Conservation (phyloP, 1,140 invertebrate genomes). For the Popillia japonica region DNA sequence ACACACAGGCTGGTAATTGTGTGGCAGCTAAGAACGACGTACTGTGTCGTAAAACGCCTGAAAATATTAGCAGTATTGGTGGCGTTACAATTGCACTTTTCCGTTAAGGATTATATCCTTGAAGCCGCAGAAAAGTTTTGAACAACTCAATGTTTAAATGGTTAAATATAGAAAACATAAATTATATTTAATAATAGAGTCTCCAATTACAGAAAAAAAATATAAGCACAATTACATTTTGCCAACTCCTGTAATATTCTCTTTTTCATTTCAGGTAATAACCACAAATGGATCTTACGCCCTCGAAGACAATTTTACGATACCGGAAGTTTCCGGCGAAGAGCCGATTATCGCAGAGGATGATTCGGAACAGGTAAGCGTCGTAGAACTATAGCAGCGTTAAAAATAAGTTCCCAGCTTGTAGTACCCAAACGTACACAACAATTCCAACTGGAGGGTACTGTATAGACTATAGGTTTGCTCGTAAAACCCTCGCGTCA, state of each 20-base stretch:
- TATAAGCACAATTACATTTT: conserved; percentile 9
- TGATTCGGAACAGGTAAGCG: conserved; percentile 48
- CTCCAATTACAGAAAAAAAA: background rate
- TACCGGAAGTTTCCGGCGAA: conserved; percentile 42
- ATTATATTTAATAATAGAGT: no score
- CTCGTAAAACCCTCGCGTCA: conserved; percentile 20
- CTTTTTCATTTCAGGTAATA: conserved; percentile 47
- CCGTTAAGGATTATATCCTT: no score
- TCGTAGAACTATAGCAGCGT: conserved; percentile 12
- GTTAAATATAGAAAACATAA: no score
- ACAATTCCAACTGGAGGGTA: background rate
- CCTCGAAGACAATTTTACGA: conserved; percentile 44
- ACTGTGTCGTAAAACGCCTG: no score
- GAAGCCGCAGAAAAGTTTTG: no score
- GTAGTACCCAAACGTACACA: background rate
- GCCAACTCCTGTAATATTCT: background rate
- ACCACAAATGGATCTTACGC: conserved; percentile 44
- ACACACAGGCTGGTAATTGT: no score
- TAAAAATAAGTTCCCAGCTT: no score
- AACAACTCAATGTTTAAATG: no score
- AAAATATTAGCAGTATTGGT: no score
- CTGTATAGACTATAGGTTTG: background rate
- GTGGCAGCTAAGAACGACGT: no score
- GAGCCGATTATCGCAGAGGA: conserved; percentile 37
- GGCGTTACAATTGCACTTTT: no score